phyloP scores from a whole-genome alignment of 2,888 invertebrate genomes.

The Cryptus viduatorius region DNA sequence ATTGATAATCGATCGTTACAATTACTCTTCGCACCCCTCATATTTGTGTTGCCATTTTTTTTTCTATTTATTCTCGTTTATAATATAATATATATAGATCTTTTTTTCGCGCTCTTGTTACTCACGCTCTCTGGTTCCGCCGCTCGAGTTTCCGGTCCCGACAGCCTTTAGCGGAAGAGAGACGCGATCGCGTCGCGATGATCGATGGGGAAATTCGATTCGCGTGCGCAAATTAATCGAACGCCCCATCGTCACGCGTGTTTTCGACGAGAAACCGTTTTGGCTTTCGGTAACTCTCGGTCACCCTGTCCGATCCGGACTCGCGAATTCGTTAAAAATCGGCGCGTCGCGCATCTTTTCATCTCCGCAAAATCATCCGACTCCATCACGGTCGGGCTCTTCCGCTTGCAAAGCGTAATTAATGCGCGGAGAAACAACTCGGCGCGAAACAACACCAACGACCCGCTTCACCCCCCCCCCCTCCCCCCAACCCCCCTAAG shows the following conservation, averaged over 20 bases:
- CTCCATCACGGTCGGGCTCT: constrained; percentile 41
- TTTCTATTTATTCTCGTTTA: constrained; percentile 17
- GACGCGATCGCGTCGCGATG: constrained; percentile 6
- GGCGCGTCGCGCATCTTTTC: neutral
- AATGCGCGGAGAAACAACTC: constrained; percentile 44
- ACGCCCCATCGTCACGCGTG: constrained; percentile 33
- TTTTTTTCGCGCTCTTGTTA: constrained; percentile 37
- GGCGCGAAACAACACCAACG: constrained; percentile 76
- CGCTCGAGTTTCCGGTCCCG: constrained; percentile 16
- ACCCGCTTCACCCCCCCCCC: constrained; percentile 67
- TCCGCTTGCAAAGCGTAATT: constrained; percentile 32
- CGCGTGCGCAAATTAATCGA: too few relatives aligned
- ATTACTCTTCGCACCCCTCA: constrained; percentile 32
- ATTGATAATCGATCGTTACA: constrained; percentile 49
- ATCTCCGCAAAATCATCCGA: neutral
- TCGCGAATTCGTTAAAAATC: constrained; percentile 15
- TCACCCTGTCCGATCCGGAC: constrained; percentile 71
- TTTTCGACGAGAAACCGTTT: constrained; percentile 24
- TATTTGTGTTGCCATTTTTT: constrained; percentile 28
- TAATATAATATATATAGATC: constrained; percentile 46
- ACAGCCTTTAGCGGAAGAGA: neutral
- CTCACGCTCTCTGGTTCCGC: constrained; percentile 13
- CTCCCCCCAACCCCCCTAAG: constrained; percentile 56
- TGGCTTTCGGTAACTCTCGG: constrained; percentile 44
- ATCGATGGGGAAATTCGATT: constrained; percentile 18